phyloP scores from a whole-genome alignment of 2,113 vertebrate genomes.

The Prochilodus magdalenae region DNA sequence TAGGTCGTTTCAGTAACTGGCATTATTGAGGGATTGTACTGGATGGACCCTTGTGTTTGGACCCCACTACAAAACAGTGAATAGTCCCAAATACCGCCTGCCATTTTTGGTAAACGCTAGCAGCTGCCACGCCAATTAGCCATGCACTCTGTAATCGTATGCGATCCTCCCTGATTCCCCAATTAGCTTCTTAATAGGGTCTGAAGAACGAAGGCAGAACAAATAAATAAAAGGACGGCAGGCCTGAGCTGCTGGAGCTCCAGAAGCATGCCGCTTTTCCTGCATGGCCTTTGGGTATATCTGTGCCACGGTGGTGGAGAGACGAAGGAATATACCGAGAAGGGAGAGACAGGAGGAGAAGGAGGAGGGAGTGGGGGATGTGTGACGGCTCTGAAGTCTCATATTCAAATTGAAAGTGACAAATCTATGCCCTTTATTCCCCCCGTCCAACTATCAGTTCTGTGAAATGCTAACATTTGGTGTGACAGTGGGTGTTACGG shows the following conservation, averaged over 20 bases:
- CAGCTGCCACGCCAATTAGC: slow-evolving; percentile 77
- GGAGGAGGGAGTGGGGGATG: background rate
- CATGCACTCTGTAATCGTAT: slow-evolving; percentile 72
- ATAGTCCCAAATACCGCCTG: no score
- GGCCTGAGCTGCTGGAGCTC: slow-evolving; percentile 57
- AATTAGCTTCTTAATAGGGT: slow-evolving; percentile 82
- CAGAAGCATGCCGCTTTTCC: slow-evolving; percentile 49
- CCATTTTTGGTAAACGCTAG: no score
- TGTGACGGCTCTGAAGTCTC: slow-evolving; percentile 57
- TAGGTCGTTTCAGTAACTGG: no score
- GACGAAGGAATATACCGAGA: background rate
- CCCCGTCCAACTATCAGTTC: slow-evolving; percentile 67
- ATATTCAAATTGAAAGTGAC: slow-evolving; percentile 72
- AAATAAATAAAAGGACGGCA: slow-evolving; percentile 70
- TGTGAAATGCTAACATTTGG: slow-evolving; percentile 68
- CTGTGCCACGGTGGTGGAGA: slow-evolving; percentile 14
- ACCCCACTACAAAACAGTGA: no score
- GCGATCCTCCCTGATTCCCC: slow-evolving; percentile 69
- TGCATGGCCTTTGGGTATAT: slow-evolving; percentile 57
- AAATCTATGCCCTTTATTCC: slow-evolving; percentile 68
- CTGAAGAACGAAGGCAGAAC: slow-evolving; percentile 77
- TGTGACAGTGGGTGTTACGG: slow-evolving; percentile 72
- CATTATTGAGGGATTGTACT: no score
- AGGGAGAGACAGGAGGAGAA: background rate
- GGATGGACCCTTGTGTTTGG: no score